These are phyloP conservation scores for Teleogryllus oceanicus DNA, from an alignment of 2,888 invertebrate genomes.

Conservation along the genomic window DNA sequence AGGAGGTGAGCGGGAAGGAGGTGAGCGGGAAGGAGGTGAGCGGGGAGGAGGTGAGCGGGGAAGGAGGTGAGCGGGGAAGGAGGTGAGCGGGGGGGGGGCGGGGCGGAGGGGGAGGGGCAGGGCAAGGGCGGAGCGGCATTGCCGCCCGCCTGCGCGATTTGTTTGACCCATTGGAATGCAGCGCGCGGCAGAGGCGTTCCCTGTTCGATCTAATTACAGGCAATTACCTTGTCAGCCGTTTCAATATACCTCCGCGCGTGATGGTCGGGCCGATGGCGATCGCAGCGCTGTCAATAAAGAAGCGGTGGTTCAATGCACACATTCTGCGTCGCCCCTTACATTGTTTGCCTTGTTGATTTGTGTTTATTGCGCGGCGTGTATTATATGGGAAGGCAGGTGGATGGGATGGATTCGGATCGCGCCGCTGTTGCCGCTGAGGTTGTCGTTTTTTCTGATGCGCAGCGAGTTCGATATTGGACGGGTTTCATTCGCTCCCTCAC, in stretches of 20 bases:
- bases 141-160: not conserved
- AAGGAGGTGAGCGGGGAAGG: too few species aligned
- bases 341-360: not conserved
- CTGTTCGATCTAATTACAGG: not conserved
- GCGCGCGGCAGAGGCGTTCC: not conserved
- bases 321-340: not conserved
- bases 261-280: not conserved
- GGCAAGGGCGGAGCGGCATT: not conserved
- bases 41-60: too few species aligned
- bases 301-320: not conserved
- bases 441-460: not conserved
- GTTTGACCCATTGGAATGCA: constrained; percentile 18
- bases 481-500: too few species aligned
- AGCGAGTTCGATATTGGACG: too few species aligned
- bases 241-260: constrained; percentile 11
- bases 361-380: not conserved
- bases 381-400: constrained; percentile 7
- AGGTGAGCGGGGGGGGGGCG: too few species aligned
- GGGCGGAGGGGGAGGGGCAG: too few species aligned
- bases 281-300: not conserved
- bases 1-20: too few species aligned
- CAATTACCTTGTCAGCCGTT: constrained; percentile 10
- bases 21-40: too few species aligned
- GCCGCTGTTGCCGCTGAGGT: not conserved
- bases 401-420: not conserved